Conservation (phyloP, 1,140 invertebrate genomes). For the Acromyrmex heyeri region DNA sequence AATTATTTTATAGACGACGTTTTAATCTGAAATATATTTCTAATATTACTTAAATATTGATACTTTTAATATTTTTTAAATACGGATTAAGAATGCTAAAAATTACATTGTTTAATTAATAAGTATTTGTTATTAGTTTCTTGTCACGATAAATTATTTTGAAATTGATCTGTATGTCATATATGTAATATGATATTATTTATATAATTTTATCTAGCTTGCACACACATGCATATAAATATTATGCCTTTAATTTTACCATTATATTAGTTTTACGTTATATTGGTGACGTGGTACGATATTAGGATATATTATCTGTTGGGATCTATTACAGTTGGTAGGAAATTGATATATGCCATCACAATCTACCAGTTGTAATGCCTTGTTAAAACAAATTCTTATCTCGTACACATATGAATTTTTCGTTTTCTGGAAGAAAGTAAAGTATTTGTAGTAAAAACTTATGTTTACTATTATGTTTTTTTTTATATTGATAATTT, state of each 20-base stretch:
- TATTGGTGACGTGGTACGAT: slow-evolving; percentile 76
- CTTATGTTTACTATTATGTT: background rate
- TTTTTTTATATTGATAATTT: background rate
- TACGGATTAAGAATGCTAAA: background rate
- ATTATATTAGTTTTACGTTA: slow-evolving; percentile 42
- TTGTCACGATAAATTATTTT: slow-evolving; percentile 7
- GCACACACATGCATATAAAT: background rate
- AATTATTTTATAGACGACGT: background rate
- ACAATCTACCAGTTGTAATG: slow-evolving; percentile 88
- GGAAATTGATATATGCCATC: slow-evolving; percentile 85
- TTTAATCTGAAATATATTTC: slow-evolving; percentile 8
- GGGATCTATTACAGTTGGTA: slow-evolving; percentile 88
- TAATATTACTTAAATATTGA: slow-evolving; percentile 13
- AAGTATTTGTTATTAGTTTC: slow-evolving; percentile 22
- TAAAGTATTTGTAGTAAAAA: background rate
- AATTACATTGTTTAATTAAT: slow-evolving; percentile 7
- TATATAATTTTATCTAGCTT: slow-evolving; percentile 12
- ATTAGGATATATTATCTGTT: slow-evolving; percentile 88
- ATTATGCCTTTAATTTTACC: slow-evolving; percentile 17
- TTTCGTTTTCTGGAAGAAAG: slow-evolving; percentile 84
- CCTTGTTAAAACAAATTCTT: slow-evolving; percentile 90
- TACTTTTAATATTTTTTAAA: background rate
- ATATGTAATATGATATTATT: slow-evolving; percentile 11
- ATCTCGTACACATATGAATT: slow-evolving; percentile 84
- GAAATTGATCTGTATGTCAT: background rate